Evolutionary conservation across 2,888 invertebrate species (phyloP).

Genomic region (Amblyteles armatorius): DNA sequence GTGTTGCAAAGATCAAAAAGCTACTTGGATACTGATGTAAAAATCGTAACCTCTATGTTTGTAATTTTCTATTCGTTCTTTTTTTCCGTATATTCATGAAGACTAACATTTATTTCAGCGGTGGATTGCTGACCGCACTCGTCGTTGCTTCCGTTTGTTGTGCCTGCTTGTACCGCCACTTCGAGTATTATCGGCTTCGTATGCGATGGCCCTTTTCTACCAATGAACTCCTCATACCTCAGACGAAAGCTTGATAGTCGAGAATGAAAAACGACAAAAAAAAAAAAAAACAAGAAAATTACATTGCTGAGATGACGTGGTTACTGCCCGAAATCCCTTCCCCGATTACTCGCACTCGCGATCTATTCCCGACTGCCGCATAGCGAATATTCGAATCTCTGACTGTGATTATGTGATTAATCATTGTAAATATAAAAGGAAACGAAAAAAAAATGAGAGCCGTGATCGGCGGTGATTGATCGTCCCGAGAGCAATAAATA

Average conservation of each 20-base stretch:
- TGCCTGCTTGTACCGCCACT: constrained; percentile 54
- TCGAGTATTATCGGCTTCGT: constrained; percentile 46
- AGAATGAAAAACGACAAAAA: neutral
- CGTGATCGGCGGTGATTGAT: neutral
- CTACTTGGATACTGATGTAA: constrained; percentile 69
- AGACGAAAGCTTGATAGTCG: constrained; percentile 26
- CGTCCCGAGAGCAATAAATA: neutral
- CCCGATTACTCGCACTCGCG: neutral
- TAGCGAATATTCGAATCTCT: constrained; percentile 27
- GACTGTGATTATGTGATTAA: constrained; percentile 33
- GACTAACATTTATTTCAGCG: constrained; percentile 58
- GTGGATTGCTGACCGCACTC: constrained; percentile 56
- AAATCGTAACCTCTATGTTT: constrained; percentile 29
- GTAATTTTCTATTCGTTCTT: constrained; percentile 2
- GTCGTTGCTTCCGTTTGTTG: constrained; percentile 63
- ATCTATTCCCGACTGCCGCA: neutral
- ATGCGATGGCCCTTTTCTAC: constrained; percentile 53
- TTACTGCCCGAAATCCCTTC: neutral
- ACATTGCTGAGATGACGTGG: constrained; percentile 5
- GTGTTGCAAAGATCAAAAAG: constrained; percentile 71
- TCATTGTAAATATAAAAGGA: neutral
- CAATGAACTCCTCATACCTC: constrained; percentile 46
- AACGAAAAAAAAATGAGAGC: neutral
- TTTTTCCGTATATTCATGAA: neutral
- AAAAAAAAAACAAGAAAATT: neutral